Base-by-base conservation (phyloP, 2,113 vertebrate species). In the Regulus satrapa region DNA sequence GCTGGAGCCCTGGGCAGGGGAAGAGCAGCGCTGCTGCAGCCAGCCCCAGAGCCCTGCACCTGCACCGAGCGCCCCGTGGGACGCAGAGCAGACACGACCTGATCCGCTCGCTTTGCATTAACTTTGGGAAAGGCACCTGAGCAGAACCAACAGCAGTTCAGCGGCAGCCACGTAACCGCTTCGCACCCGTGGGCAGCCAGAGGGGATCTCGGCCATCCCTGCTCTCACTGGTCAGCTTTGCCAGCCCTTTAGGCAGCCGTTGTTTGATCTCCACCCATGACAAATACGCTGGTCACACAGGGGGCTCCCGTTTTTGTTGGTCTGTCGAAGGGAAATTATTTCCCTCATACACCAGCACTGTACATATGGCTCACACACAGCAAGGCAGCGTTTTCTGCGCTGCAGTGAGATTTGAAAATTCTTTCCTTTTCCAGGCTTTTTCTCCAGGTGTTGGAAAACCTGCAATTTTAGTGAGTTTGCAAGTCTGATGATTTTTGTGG, bases 41-140 rank as follows among this genome's bases (percentile, higher is more conserved):
- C 34, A 45, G 84, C 68, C 48, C 67, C 85, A 62, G 58, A 89
- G 92, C 63, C 96, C 95, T 92, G 94, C 80, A 67, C 72, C 92
- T 61, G 91, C 38, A 66, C 3, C 4, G 0, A 3, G 1, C 14
- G 5, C 21, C 75, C 38, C 45, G 49, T 32, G 73, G 73, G 46
- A 41, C 4, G 64, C 46, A 9, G 18, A 41, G 61, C 80, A 49
- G 40, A 12, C 54, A 2, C 3, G 55, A 18, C 72, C 80, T 16
- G 34, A 64, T 68, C 81, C 0, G 0, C 56, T 84, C 24, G 7
- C 59, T 81, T 29, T 23, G 26, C 41, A 8, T 10, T 29, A n/a
- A 21, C 63, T 92, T 75, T 90, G 96, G 72, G 54, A 78, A 88
- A 82, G 92, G 46, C 89, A 86, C 69, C 94, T 86, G 76, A 49